These are phyloP conservation scores for Aix galericulata DNA, from an alignment of 2,113 vertebrate genomes.

Conservation along the genomic window DNA sequence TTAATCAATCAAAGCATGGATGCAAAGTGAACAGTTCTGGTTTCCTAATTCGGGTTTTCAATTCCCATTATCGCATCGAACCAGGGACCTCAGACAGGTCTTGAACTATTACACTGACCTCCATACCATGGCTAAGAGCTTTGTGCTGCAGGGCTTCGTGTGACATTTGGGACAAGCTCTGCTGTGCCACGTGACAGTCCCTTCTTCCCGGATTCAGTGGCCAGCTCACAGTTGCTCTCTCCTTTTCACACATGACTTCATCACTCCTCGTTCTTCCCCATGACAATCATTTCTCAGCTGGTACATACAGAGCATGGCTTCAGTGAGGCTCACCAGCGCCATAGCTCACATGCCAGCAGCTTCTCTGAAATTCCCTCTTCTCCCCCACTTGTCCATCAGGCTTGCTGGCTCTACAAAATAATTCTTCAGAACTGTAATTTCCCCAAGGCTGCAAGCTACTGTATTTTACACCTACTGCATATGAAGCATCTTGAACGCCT, in stretches of 20 bases:
- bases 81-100: background rate
- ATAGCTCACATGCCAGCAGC: background rate
- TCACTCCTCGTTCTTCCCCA: background rate
- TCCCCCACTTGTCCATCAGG: background rate
- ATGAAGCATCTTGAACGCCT: background rate
- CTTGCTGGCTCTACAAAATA: background rate
- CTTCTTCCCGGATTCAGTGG: background rate
- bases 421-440: background rate
- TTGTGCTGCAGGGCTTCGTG: background rate
- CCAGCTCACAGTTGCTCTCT: background rate
- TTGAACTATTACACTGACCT: background rate
- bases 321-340: background rate
- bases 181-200: background rate
- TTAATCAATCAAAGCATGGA: slow-evolving; percentile 39
- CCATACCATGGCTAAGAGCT: background rate
- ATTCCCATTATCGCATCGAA: background rate
- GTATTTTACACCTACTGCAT: background rate
- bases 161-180: background rate
- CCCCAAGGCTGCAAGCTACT: background rate
- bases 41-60: slow-evolving; percentile 21
- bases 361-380: background rate
- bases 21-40: slow-evolving; percentile 6
- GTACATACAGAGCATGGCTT: background rate
- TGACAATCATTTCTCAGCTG: background rate
- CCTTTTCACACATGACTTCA: background rate